A percentile compares a stretch with the other conserved stretches of the same genome.
Evolutionary conservation across 2,797 vertebrate species (phyloP).

Genomic region (Thripadectes ignobilis): DNA sequence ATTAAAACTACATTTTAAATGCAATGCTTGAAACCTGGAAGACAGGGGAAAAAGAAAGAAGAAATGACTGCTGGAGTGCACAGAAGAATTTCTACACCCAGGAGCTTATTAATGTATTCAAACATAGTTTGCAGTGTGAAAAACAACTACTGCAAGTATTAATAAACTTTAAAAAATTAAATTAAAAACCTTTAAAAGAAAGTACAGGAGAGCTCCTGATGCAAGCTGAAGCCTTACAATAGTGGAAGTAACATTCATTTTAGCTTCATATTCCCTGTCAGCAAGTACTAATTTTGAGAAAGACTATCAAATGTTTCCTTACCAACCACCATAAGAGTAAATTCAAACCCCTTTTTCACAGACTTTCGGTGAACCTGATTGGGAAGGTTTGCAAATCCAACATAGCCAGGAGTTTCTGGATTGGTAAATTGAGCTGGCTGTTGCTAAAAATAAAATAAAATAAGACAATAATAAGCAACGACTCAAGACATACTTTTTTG

Average conservation of each 20-base stretch:
- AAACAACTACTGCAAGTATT: neutral
- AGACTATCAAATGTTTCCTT: conserved; percentile 64
- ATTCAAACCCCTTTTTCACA: conserved; percentile 98
- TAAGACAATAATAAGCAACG: neutral
- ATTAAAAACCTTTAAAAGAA: neutral
- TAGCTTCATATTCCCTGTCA: neutral
- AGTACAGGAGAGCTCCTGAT: neutral
- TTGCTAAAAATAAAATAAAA: conserved; percentile 62
- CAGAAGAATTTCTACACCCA: neutral
- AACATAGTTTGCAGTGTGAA: neutral
- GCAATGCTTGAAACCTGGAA: neutral
- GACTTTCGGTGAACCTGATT: conserved; percentile 99
- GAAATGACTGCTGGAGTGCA: neutral
- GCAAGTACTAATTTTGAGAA: neutral
- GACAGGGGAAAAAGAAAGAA: neutral
- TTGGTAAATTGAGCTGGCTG: conserved; percentile 90
- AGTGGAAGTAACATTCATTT: neutral
- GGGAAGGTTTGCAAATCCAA: conserved; percentile 96
- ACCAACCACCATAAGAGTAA: conserved; percentile 99
- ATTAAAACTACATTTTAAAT: neutral
- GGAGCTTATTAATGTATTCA: neutral
- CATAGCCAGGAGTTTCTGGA: conserved; percentile 96
- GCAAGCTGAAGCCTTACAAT: neutral
- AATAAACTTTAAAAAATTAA: neutral
- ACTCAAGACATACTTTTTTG: neutral